phyloP scores from a whole-genome alignment of 1,140 invertebrate genomes.

The Argopecten irradians region DNA sequence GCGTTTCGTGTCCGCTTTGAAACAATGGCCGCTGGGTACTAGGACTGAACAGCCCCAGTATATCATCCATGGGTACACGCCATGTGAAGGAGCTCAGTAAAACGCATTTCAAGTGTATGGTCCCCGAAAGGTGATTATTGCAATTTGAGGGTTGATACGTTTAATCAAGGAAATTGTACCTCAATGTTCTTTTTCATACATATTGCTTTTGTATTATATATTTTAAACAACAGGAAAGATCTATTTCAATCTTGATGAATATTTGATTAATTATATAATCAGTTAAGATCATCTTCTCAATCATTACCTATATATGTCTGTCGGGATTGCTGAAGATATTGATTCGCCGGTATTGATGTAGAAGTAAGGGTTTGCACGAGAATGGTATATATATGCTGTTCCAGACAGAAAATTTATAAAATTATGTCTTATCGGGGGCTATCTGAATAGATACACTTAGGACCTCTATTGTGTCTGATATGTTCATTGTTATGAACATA shows the following conservation, averaged over 20 bases:
- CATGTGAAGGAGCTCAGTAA: neutral
- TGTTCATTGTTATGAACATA: neutral
- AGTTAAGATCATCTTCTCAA: neutral
- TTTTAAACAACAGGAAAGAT: too few species aligned
- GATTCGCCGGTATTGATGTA: neutral
- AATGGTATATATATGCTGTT: too few species aligned
- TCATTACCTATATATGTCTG: neutral
- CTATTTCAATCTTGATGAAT: neutral
- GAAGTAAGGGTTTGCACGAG: neutral
- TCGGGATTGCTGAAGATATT: neutral
- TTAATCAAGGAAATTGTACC: neutral
- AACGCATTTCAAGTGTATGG: slow-evolving; percentile 1
- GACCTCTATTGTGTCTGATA: neutral
- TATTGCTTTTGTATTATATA: too few species aligned
- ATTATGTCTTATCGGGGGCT: neutral
- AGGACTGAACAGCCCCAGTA: neutral
- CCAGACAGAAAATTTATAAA: too few species aligned
- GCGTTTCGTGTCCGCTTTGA: neutral
- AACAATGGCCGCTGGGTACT: neutral
- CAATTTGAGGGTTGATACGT: neutral
- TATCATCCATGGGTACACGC: neutral
- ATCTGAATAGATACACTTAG: neutral
- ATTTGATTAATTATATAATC: neutral
- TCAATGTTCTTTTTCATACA: neutral
- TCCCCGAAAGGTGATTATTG: neutral